phyloP scores from a whole-genome alignment of 2,113 vertebrate species.

The Lagopus muta region DNA sequence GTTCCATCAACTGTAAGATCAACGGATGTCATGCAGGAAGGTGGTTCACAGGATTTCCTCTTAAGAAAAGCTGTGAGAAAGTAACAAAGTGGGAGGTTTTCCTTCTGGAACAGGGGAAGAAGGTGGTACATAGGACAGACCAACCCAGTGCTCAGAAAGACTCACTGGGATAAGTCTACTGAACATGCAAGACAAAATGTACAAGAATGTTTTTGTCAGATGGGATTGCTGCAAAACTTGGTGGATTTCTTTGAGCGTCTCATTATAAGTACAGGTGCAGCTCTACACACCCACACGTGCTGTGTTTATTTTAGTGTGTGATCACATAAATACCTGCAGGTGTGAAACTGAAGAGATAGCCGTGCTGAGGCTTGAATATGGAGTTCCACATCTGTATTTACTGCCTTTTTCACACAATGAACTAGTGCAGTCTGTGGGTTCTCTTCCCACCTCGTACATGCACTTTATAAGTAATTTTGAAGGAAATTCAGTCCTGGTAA shows the following conservation, averaged over 20 bases:
- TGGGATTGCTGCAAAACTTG: slow-evolving; percentile 8
- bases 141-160: background rate
- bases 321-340: slow-evolving; percentile 63
- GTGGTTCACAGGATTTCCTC: background rate
- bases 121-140: background rate
- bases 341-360: slow-evolving; percentile 46
- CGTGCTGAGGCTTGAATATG: slow-evolving; percentile 60
- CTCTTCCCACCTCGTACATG: background rate
- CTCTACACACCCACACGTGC: slow-evolving; percentile 29
- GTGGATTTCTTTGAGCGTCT: slow-evolving; percentile 28
- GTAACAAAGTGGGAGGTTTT: background rate
- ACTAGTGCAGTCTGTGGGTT: background rate
- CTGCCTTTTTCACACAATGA: slow-evolving; percentile 41
- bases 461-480: background rate
- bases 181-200: background rate
- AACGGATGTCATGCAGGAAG: background rate
- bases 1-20: background rate
- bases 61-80: slow-evolving; percentile 3
- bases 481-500: background rate
- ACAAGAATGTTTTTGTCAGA: background rate
- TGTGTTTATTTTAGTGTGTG: slow-evolving; percentile 36
- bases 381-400: slow-evolving; percentile 61
- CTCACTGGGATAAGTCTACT: background rate
- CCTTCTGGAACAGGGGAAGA: background rate
- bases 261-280: slow-evolving; percentile 56